These are phyloP conservation scores for Nothocercus nigrocapillus DNA, from an alignment of 2,113 vertebrate species.

Conservation along the genomic window DNA sequence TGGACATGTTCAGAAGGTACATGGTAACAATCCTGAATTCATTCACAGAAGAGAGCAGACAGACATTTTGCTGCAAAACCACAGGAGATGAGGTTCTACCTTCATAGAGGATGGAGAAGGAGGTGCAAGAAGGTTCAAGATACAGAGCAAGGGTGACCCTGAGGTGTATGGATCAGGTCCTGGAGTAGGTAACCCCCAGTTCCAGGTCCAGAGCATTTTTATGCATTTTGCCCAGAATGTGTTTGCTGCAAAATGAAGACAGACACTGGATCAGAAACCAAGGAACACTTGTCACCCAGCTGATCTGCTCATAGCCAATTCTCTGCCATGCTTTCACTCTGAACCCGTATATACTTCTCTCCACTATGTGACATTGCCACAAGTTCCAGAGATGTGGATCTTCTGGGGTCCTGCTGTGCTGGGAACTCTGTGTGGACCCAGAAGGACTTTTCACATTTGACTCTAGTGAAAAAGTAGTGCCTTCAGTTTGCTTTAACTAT, in stretches of 20 bases:
- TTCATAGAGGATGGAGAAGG: not conserved
- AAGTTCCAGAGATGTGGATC: not conserved
- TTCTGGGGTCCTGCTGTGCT: fast-evolving
- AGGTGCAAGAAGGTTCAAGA: not conserved
- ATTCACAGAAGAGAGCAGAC: not conserved
- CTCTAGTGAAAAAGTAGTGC: not conserved
- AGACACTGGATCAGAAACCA: not conserved
- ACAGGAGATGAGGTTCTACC: not conserved
- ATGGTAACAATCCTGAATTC: not conserved
- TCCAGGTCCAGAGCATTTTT: not conserved
- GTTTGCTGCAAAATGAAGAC: not conserved
- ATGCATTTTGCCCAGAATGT: not conserved
- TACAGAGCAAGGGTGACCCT: not conserved
- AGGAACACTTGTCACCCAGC: not conserved
- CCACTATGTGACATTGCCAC: not conserved
- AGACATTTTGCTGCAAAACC: not conserved
- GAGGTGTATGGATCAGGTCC: not conserved
- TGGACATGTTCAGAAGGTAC: not conserved
- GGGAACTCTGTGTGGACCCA: fast-evolving
- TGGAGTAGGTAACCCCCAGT: not conserved
- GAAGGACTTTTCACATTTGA: not conserved
- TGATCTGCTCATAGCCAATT: not conserved
- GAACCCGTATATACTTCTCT: not conserved
- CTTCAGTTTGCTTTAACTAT: not conserved
- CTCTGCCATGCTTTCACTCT: not conserved